These are phyloP conservation scores for Lathamus discolor DNA, from an alignment of 2,113 vertebrate species.

Conservation along the genomic window DNA sequence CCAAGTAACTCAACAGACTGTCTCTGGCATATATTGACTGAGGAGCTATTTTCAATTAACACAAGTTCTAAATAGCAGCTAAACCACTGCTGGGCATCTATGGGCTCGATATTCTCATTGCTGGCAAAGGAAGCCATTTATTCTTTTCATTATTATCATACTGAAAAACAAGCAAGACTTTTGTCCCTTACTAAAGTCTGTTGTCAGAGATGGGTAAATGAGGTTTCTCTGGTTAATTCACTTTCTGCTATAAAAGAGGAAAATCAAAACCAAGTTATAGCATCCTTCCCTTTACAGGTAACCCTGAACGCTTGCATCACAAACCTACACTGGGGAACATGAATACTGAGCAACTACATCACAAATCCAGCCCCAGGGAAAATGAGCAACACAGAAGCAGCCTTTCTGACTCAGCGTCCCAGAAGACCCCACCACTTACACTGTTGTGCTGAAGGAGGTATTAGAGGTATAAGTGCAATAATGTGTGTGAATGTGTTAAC, in stretches of 20 bases:
- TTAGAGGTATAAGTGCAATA: neutral
- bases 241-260: neutral
- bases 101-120: neutral
- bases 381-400: neutral
- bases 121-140: neutral
- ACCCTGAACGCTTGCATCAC: neutral
- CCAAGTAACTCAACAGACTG: neutral
- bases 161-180: neutral
- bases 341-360: neutral
- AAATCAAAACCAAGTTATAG: neutral
- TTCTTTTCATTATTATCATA: neutral
- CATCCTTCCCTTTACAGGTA: neutral
- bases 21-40: neutral
- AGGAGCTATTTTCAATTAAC: neutral
- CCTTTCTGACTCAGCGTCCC: neutral
- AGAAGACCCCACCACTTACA: neutral
- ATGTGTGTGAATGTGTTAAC: neutral
- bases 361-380: fast-evolving
- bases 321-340: neutral
- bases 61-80: neutral
- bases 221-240: neutral
- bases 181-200: neutral
- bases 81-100: neutral
- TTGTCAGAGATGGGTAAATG: neutral
- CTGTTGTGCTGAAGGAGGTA: neutral